These are phyloP conservation scores for Dynastes grantii DNA, from an alignment of 2,888 invertebrate genomes.

Conservation along the genomic window DNA sequence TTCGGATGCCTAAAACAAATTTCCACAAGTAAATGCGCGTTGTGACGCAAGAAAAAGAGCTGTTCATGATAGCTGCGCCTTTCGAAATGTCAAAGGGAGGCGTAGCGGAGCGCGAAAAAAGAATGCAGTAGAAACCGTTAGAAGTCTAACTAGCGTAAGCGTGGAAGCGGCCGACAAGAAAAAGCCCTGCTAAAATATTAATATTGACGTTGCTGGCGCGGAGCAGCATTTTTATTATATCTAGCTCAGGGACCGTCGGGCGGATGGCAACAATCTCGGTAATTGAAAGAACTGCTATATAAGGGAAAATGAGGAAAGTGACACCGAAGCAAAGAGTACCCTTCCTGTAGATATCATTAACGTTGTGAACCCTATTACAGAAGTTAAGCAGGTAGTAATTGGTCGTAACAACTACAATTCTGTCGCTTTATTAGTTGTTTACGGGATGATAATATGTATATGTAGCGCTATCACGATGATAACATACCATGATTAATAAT, in stretches of 20 bases:
- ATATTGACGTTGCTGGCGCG: constrained; percentile 56
- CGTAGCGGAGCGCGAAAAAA: constrained; percentile 27
- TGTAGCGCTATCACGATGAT: constrained; percentile 4
- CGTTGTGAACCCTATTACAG: constrained; percentile 40
- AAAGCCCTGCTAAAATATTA: constrained; percentile 58
- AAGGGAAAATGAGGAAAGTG: constrained; percentile 50
- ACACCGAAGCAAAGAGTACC: constrained; percentile 34
- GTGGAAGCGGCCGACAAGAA: constrained; percentile 31
- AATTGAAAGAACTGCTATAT: constrained; percentile 55
- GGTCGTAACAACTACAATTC: constrained; percentile 42
- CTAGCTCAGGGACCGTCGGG: constrained; percentile 49
- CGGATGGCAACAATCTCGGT: constrained; percentile 56
- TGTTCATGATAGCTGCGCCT: constrained; percentile 23
- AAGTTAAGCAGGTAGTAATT: constrained; percentile 51
- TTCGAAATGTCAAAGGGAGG: constrained; percentile 38
- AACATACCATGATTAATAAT: neutral
- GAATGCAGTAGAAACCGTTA: constrained; percentile 34
- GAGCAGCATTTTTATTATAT: constrained; percentile 57
- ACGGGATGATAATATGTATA: neutral
- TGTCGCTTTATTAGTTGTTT: constrained; percentile 30
- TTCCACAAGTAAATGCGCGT: neutral
- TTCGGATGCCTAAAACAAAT: constrained; percentile 13
- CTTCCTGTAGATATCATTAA: constrained; percentile 41
- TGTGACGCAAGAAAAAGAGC: constrained; percentile 22
- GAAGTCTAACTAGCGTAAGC: constrained; percentile 34